Base-by-base conservation (phyloP, 2,797 vertebrate genomes). In the Ptychadena robeensis region DNA sequence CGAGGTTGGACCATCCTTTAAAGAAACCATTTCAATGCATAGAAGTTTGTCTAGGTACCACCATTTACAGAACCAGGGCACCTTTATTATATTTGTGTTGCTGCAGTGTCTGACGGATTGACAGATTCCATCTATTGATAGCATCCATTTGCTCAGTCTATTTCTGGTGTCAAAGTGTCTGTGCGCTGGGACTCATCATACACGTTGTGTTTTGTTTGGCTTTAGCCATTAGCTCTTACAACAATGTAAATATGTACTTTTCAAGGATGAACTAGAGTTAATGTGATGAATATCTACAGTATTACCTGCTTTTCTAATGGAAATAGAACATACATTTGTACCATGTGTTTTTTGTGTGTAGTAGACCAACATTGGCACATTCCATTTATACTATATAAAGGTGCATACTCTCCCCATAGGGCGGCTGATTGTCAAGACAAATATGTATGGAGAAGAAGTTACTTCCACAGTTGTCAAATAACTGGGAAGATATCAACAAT, bases 91-190 rank as follows among this genome's bases (percentile, higher is more conserved):
- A 76, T 69, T 48, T 63, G 40, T 79, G 76, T 69, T 78, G 82
- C 75, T 79, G 75, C 76, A 79, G 61, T 79, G 32, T 83, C 75
- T 83, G 82, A 59, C 79, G 82, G 79, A 83, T 83, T 83, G 82
- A 83, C 82, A 80, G 77, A 80, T 74, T 74, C 70, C 69, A 80
- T 84, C 82, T 84, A 84, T 75, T 84, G 76, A 80, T 80, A 84
- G 82, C 76, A 80, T 84, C 77, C 77, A 84, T 84, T 84, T 84
- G 68, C 71, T 28, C 71, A 28, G 82, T 84, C 74, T 80, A 84
- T 80, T 84, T 74, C 82, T 84, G 53, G 77, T 84, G 77, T 84
- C 82, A 79, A 44, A 84, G 76, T 77, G 76, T 84, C 73, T 80
- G 69, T 73, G 79, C 69, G 70, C 77, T 80, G 74, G 31, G 64